Conservation (phyloP, 2,113 vertebrate species). For the Zosterops hypoxanthus region DNA sequence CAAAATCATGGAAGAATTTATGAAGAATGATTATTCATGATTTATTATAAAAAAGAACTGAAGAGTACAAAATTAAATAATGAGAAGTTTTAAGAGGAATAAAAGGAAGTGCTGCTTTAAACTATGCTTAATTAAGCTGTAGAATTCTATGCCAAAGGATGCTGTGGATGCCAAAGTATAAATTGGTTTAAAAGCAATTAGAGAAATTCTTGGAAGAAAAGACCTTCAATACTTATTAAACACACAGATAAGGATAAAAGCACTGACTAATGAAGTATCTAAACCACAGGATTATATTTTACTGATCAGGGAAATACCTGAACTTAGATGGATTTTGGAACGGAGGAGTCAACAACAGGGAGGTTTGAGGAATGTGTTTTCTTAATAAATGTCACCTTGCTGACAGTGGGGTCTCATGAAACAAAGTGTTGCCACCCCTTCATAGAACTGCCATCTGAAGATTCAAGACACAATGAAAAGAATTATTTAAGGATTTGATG, state of each 20-base stretch:
- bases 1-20: neutral
- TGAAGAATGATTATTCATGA: neutral
- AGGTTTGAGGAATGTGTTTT: neutral
- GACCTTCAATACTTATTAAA: conserved; percentile 5
- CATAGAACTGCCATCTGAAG: neutral
- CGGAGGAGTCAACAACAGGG: neutral
- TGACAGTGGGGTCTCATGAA: neutral
- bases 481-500: neutral
- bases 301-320: neutral
- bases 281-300: neutral
- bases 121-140: conserved; percentile 15
- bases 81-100: neutral
- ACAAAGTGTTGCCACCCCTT: neutral
- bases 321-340: neutral
- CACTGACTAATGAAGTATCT: neutral
- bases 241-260: conserved; percentile 10
- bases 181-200: conserved; percentile 45
- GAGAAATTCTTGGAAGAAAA: conserved; percentile 19
- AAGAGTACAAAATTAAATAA: neutral
- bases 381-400: neutral
- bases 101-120: conserved; percentile 16
- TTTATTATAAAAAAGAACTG: neutral
- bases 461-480: neutral
- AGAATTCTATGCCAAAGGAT: conserved; percentile 32
- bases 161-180: conserved; percentile 4